A percentile compares a stretch with the other conserved stretches of the same genome.
Conservation (phyloP, 2,113 vertebrate species). For the Hippolais icterina region DNA sequence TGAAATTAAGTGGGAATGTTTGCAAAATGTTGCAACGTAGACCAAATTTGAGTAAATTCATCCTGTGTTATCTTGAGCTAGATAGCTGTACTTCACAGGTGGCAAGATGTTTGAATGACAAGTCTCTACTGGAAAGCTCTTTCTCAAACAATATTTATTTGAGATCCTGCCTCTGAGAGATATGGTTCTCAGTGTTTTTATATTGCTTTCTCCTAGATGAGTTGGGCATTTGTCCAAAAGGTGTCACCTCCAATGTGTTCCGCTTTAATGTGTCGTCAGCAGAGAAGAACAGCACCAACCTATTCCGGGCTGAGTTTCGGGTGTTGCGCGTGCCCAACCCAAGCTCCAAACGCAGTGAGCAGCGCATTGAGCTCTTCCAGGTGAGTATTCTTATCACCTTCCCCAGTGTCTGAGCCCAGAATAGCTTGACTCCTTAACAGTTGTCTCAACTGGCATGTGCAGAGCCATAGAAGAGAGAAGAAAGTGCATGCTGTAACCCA, state of each 20-base stretch:
- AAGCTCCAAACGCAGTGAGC: constrained; percentile 87
- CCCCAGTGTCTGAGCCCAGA: background rate
- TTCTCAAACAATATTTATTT: background rate
- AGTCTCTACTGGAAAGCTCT: background rate
- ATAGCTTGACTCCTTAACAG: background rate
- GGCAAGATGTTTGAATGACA: background rate
- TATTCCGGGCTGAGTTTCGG: constrained; percentile 95
- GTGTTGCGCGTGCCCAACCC: constrained; percentile 88
- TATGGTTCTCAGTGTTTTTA: background rate
- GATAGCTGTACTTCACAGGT: background rate
- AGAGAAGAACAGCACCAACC: constrained; percentile 94
- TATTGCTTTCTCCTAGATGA: constrained; percentile 80
- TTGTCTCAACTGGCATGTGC: background rate
- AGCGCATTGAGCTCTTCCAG: constrained; percentile 97
- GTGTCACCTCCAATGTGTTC: constrained; percentile 92
- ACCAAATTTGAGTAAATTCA: background rate
- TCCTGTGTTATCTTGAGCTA: background rate
- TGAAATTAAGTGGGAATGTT: background rate
- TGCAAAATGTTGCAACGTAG: background rate
- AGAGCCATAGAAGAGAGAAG: background rate
- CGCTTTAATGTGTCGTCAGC: constrained; percentile 93
- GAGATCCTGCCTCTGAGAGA: background rate
- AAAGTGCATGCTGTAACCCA: background rate
- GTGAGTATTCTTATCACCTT: constrained; percentile 58
- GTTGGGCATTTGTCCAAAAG: constrained; percentile 87